Percentiles rank a stretch among this genome's conserved stretches.
Conservation (phyloP, 2,113 vertebrate species). For the Cryptomyrus ogoouensis region DNA sequence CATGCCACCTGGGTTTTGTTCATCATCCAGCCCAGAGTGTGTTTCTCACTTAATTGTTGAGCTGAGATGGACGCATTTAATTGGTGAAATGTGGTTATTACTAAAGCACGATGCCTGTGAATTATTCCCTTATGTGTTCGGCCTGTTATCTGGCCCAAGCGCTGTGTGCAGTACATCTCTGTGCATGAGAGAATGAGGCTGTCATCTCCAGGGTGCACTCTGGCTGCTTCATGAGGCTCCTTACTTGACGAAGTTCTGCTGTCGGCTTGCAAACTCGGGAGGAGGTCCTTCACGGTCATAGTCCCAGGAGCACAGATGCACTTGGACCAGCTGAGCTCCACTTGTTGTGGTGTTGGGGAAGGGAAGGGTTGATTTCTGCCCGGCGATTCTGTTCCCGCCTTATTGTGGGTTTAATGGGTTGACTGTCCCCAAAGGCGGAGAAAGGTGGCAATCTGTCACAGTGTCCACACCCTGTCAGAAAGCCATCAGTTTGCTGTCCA, state of each 20-base stretch:
- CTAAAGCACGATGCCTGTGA: not conserved
- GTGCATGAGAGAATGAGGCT: not conserved
- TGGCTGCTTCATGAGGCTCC: not conserved
- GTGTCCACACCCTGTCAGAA: not conserved
- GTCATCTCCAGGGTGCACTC: not conserved
- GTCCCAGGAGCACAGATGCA: not conserved
- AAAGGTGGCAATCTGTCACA: not conserved
- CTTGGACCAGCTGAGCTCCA: not conserved
- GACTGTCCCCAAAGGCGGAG: not conserved
- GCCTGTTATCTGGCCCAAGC: not conserved
- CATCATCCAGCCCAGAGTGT: not conserved
- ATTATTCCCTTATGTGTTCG: not conserved
- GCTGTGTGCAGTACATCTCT: not conserved
- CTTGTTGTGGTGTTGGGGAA: not conserved
- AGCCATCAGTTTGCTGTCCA: not conserved
- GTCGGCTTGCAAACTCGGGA: not conserved
- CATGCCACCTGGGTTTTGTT: not conserved
- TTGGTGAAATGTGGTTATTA: not conserved
- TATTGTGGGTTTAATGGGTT: not conserved
- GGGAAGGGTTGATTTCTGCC: not conserved
- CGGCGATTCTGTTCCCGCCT: not conserved
- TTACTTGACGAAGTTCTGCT: not conserved
- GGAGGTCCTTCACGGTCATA: not conserved
- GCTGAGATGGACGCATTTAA: not conserved
- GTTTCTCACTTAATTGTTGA: not conserved